Evolutionary conservation across 2,797 vertebrate species (phyloP).

Genomic region (Enteromius thamalakanensis): DNA sequence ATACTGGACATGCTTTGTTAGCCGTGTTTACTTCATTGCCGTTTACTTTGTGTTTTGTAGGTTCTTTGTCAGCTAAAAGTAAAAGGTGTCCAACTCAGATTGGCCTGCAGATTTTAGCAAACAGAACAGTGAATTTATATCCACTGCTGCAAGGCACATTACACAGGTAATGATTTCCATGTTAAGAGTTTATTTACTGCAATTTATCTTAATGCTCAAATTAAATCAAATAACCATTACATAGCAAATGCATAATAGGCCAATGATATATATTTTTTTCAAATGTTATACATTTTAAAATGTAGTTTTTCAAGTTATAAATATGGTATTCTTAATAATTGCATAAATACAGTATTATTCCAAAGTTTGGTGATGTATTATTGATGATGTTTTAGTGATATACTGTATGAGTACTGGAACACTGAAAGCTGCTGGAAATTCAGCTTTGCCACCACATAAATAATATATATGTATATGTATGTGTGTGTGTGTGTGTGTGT

Average conservation of each 20-base stretch:
- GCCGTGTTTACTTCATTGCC: background rate
- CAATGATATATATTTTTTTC: background rate
- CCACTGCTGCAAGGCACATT: conserved; percentile 76
- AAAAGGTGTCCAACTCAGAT: conserved; percentile 73
- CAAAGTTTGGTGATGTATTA: background rate
- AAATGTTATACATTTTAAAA: background rate
- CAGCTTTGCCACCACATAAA: background rate
- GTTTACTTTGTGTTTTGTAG: conserved; percentile 66
- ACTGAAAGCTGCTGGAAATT: background rate
- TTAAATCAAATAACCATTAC: background rate
- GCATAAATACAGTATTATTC: background rate
- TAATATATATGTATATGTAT: no score
- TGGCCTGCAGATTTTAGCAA: conserved; percentile 71
- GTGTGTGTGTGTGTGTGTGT: no score
- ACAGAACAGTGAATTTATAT: conserved; percentile 78
- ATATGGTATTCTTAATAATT: background rate
- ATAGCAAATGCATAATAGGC: background rate
- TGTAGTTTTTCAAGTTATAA: background rate
- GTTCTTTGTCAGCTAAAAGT: conserved; percentile 70
- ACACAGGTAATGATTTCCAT: conserved; percentile 75
- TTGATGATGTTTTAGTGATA: no score
- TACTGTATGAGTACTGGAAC: background rate
- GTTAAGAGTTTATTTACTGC: background rate
- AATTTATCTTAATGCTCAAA: background rate
- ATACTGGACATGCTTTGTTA: background rate